Percentiles rank a stretch among this genome's conserved stretches.
These are phyloP conservation scores for Microctonus aethiopoides DNA, from an alignment of 2,888 invertebrate species.

Conservation along the genomic window DNA sequence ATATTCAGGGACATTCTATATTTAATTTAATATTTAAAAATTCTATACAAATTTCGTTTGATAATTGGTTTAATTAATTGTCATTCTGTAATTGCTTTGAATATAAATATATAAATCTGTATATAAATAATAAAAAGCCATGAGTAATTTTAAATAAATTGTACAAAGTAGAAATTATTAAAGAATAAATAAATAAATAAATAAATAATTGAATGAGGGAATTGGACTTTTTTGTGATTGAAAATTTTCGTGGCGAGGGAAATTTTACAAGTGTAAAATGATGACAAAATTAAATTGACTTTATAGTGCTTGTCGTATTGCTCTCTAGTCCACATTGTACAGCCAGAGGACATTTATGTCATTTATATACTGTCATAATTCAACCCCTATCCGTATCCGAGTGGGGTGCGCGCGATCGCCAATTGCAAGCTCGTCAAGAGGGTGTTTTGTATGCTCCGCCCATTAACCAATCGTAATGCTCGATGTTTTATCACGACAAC, in stretches of 20 bases:
- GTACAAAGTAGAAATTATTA: too few species aligned
- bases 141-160: background rate
- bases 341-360: too few species aligned
- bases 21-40: too few species aligned
- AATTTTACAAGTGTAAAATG: slow-evolving; percentile 17
- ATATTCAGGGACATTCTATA: too few species aligned
- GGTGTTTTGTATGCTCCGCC: slow-evolving; percentile 45
- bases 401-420: slow-evolving; percentile 40
- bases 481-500: slow-evolving; percentile 10
- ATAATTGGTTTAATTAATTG: too few species aligned
- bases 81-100: too few species aligned
- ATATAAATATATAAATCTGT: too few species aligned
- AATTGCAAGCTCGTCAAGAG: slow-evolving; percentile 47
- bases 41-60: too few species aligned
- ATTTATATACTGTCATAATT: slow-evolving; percentile 29
- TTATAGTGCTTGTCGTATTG: slow-evolving; percentile 37
- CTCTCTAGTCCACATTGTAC: slow-evolving; percentile 22
- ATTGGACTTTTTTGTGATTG: too few species aligned
- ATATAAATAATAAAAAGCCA: background rate
- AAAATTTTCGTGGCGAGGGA: background rate
- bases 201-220: background rate
- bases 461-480: slow-evolving; percentile 45
- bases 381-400: slow-evolving; percentile 36
- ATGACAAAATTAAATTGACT: slow-evolving; percentile 39
- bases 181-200: background rate